Evolutionary conservation across 2,113 vertebrate species (phyloP).

Genomic region (Pycnonotus jocosus): DNA sequence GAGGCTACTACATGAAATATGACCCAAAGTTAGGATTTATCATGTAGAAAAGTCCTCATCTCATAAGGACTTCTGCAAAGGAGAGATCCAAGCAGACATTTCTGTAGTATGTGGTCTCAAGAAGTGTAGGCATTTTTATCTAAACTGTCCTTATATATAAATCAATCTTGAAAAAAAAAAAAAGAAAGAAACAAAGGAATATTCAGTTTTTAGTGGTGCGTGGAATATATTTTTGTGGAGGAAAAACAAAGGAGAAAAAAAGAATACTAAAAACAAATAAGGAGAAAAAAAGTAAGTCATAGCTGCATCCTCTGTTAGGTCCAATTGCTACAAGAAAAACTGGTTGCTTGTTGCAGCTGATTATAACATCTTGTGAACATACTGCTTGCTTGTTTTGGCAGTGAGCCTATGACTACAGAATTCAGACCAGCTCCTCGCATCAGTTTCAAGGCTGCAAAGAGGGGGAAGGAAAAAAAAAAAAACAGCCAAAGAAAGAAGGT

Average conservation of each 20-base stretch:
- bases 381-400: not conserved
- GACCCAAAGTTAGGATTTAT: not conserved
- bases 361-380: not conserved
- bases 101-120: not conserved
- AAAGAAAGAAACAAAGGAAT: not conserved
- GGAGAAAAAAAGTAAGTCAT: not conserved
- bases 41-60: not conserved
- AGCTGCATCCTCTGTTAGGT: not conserved
- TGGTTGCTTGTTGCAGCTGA: not conserved
- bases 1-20: not conserved
- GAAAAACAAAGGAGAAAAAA: not conserved
- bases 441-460: not conserved
- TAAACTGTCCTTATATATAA: not conserved
- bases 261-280: not conserved
- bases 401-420: not conserved
- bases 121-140: not conserved
- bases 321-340: not conserved
- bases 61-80: not conserved
- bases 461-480: accelerated
- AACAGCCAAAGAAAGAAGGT: not conserved
- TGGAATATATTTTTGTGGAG: not conserved
- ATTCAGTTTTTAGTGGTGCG: not conserved
- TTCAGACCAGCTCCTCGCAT: not conserved
- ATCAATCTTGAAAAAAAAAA: not conserved
- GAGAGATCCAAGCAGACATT: not conserved